These are phyloP conservation scores for Halictus rubicundus DNA, from an alignment of 1,140 invertebrate species.

Conservation along the genomic window DNA sequence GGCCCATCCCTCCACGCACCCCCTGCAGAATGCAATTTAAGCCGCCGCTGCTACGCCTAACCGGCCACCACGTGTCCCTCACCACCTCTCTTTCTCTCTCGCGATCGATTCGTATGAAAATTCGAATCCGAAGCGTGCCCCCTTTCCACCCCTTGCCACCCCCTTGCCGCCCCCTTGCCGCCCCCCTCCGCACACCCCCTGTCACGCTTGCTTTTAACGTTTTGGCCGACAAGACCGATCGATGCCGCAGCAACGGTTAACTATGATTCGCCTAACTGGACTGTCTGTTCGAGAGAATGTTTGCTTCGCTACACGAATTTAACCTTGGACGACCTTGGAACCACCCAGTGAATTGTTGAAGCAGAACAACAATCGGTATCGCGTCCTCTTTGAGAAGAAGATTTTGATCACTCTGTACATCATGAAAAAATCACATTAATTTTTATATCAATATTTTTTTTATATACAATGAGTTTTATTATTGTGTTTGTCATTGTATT, in stretches of 20 bases:
- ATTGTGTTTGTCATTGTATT: too few species aligned
- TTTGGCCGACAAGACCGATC: background rate
- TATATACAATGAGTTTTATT: too few species aligned
- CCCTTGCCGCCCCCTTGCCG: too few species aligned
- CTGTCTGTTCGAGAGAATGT: too few species aligned
- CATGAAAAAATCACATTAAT: too few species aligned
- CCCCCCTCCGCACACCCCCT: background rate
- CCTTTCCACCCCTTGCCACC: background rate
- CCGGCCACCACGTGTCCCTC: constrained; percentile 42
- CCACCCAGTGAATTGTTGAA: too few species aligned
- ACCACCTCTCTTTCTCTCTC: background rate
- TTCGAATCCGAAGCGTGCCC: constrained; percentile 29
- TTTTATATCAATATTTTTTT: too few species aligned
- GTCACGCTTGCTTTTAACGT: constrained; percentile 2
- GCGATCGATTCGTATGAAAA: constrained; percentile 33
- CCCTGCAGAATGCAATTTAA: constrained; percentile 64
- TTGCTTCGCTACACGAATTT: too few species aligned
- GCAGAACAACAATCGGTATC: too few species aligned
- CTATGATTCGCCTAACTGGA: background rate
- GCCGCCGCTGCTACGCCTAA: constrained; percentile 53
- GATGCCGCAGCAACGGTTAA: background rate
- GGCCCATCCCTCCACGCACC: constrained; percentile 53
- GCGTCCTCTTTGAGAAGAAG: too few species aligned
- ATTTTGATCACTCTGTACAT: too few species aligned
- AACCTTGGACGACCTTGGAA: too few species aligned